Evolutionary conservation across 2,888 invertebrate genomes (phyloP).

Genomic region (Thereva nobilitata): DNA sequence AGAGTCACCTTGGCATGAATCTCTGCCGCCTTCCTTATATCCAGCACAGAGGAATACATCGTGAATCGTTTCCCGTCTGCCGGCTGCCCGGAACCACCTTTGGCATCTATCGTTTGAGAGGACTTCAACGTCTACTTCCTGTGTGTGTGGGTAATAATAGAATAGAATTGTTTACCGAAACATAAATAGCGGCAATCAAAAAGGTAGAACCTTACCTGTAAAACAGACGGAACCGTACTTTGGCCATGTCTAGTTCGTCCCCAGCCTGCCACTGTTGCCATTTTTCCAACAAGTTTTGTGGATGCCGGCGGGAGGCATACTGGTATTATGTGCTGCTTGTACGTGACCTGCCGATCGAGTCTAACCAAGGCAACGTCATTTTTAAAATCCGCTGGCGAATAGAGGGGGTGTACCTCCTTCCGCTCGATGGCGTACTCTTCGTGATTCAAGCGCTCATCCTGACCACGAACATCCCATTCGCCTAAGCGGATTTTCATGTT

Average conservation of each 20-base stretch:
- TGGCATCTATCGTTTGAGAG: constrained; percentile 90
- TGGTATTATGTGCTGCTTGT: constrained; percentile 90
- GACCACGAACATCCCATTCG: constrained; percentile 89
- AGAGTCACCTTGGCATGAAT: constrained; percentile 77
- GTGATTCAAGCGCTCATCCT: constrained; percentile 79
- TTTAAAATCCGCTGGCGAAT: constrained; percentile 87
- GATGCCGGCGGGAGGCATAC: constrained; percentile 83
- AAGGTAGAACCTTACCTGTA: constrained; percentile 61
- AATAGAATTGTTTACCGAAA: not conserved
- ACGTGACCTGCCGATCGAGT: constrained; percentile 78
- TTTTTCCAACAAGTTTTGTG: constrained; percentile 80
- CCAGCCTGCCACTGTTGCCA: constrained; percentile 93
- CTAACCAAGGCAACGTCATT: constrained; percentile 87
- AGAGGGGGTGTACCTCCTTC: constrained; percentile 89
- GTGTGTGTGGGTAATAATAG: constrained; percentile 34
- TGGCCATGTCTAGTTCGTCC: constrained; percentile 87
- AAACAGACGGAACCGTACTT: constrained; percentile 82
- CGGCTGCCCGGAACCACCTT: constrained; percentile 89
- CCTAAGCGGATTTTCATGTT: constrained; percentile 87
- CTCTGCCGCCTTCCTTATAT: constrained; percentile 82
- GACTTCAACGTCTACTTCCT: constrained; percentile 83
- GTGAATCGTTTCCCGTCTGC: constrained; percentile 87
- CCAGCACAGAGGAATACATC: constrained; percentile 93
- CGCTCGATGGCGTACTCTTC: constrained; percentile 88
- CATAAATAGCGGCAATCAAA: not conserved